A percentile compares a stretch with the other conserved stretches of the same genome.
These are phyloP conservation scores for Anniella stebbinsi DNA, from an alignment of 2,797 vertebrate genomes.

Conservation along the genomic window DNA sequence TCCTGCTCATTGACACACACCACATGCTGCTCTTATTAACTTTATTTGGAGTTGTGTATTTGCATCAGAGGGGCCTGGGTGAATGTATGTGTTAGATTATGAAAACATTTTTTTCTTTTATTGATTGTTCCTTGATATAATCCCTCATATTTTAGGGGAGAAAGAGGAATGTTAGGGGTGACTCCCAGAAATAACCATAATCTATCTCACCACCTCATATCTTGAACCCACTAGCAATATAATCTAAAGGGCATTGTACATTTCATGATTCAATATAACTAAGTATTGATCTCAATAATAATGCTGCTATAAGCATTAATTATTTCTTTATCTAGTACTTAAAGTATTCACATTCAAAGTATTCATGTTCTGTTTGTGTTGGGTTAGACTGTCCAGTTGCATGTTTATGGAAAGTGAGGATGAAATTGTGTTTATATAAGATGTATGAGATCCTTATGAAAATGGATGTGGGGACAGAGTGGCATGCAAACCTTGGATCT, in stretches of 20 bases:
- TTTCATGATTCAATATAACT: conserved; percentile 27
- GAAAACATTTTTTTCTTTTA: conserved; percentile 22
- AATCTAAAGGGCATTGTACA: conserved; percentile 38
- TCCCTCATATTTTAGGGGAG: conserved; percentile 35
- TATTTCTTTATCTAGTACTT: conserved; percentile 61
- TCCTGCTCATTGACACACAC: conserved; percentile 50
- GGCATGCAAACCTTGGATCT: conserved; percentile 71
- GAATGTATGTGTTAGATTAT: conserved; percentile 40
- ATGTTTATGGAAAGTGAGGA: conserved; percentile 78
- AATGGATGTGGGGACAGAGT: conserved; percentile 73
- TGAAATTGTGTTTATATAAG: conserved; percentile 72
- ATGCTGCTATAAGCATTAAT: conserved; percentile 54
- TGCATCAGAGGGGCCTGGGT: conserved; percentile 20
- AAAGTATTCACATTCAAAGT: conserved; percentile 78
- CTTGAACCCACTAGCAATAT: conserved; percentile 17
- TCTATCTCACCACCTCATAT: conserved; percentile 29
- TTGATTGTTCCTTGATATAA: background rate
- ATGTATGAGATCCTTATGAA: conserved; percentile 74
- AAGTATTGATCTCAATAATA: conserved; percentile 22
- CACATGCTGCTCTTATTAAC: conserved; percentile 59
- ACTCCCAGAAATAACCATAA: background rate
- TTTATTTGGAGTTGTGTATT: conserved; percentile 42
- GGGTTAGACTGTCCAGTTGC: conserved; percentile 72
- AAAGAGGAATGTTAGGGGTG: background rate
- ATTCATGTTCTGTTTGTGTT: conserved; percentile 65